Base-by-base conservation (phyloP, 2,888 invertebrate species). In the Drosophila algonquin region DNA sequence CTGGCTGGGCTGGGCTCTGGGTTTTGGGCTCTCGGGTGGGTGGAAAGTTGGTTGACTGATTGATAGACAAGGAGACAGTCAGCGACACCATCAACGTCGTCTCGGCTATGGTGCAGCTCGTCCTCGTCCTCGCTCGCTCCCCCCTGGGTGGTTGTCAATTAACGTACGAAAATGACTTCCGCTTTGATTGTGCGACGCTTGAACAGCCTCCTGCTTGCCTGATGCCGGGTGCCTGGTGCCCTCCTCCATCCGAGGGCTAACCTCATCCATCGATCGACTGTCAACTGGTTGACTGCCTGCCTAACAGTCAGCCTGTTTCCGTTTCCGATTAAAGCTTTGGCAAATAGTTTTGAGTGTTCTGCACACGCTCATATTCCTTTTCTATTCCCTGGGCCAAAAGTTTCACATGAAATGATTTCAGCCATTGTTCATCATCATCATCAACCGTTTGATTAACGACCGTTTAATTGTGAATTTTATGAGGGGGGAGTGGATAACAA, bases 81-180 rank as follows among this genome's bases (percentile, higher is more conserved):
- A 75, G 80, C 89, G 89, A 80, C 84, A 80, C 79, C 88, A 85
- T 78, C 87, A 77, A 87, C 52, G 75, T 65, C 53, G 48, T 54
- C 59, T 40, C 48, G 32, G 63, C 40, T 53, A 47, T 65, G 45
- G 63, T 30, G 48, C 52, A 32, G 51, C 51, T 54, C 51, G 57
- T 53, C 8, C 51, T 54, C 51, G 57, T 53, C 5, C 35, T 27
- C 35, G 30, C 8, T 40, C 24, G 24, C 54, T 45, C 44, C 27
- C 5, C 46, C 56, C 75, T 64, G 55, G 75, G 63, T 78, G 75
- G 79, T 89, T 87, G 90, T 89, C 89, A 89, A 89, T 89, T 90
- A 89, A 89, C 89, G 90, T 90, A 89, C 89, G 86, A 88, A 87
- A 89, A 89, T 90, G 85, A 87, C 86, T 90, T 87, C 86, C 86